These are phyloP conservation scores for Cryptus armator DNA, from an alignment of 2,888 invertebrate species.

Conservation along the genomic window DNA sequence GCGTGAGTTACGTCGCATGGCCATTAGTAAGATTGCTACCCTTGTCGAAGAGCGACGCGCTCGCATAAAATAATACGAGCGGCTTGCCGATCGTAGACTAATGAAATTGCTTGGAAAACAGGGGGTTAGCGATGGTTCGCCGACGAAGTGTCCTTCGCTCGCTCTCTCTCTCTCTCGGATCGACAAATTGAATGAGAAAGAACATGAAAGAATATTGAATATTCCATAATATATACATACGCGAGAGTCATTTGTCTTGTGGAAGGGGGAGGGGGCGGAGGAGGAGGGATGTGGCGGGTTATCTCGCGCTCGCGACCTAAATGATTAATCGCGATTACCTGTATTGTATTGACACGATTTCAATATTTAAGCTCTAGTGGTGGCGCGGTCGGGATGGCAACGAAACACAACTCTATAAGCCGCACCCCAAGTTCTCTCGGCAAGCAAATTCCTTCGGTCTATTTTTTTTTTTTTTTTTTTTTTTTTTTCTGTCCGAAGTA, in stretches of 20 bases:
- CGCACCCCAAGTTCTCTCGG: slow-evolving; percentile 13
- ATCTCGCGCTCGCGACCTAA: neutral
- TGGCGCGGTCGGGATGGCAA: neutral
- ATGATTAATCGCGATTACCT: slow-evolving; percentile 32
- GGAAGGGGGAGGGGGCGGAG: neutral
- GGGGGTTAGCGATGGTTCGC: slow-evolving; percentile 43
- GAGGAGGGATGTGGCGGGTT: neutral
- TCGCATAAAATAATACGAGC: slow-evolving; percentile 77
- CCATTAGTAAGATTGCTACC: slow-evolving; percentile 82
- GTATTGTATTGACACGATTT: slow-evolving; percentile 33
- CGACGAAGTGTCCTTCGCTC: neutral
- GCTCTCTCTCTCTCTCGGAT: slow-evolving; percentile 33
- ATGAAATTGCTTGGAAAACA: slow-evolving; percentile 81
- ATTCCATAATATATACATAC: slow-evolving; percentile 38
- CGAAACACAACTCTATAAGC: neutral
- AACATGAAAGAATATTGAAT: slow-evolving; percentile 41
- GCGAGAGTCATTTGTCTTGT: slow-evolving; percentile 21
- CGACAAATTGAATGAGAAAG: slow-evolving; percentile 67
- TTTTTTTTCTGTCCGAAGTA: neutral
- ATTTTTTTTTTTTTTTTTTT: neutral
- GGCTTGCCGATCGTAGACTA: slow-evolving; percentile 76
- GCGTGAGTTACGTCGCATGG: slow-evolving; percentile 67
- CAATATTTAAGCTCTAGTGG: slow-evolving; percentile 14
- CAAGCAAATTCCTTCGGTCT: neutral
- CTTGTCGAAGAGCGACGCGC: slow-evolving; percentile 73